Percentiles rank a stretch among this genome's conserved stretches.
phyloP scores from a whole-genome alignment of 2,797 vertebrate genomes.

The Emydoidea blandingii region DNA sequence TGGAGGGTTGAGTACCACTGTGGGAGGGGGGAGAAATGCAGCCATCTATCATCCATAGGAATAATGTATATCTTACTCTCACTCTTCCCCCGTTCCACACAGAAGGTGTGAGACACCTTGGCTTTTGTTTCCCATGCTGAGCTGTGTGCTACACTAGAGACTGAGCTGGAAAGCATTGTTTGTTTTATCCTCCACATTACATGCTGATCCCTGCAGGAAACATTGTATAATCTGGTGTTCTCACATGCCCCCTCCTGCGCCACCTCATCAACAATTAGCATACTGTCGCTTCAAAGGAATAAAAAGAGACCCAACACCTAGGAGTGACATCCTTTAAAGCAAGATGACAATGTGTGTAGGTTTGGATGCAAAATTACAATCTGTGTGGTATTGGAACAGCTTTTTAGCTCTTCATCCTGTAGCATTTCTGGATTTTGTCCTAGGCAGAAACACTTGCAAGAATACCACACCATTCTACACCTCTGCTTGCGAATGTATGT shows the following conservation, averaged over 20 bases:
- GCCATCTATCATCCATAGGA: background rate
- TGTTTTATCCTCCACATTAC: background rate
- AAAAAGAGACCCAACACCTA: background rate
- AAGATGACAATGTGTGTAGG: background rate
- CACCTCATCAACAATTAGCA: slow-evolving; percentile 38
- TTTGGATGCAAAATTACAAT: slow-evolving; percentile 23
- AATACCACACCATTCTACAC: background rate
- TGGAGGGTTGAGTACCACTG: background rate
- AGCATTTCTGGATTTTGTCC: background rate
- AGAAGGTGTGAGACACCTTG: background rate
- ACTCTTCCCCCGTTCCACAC: background rate
- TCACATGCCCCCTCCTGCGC: background rate
- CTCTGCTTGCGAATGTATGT: background rate
- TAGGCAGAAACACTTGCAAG: background rate
- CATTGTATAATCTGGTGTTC: slow-evolving; percentile 27
- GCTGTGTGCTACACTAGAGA: background rate
- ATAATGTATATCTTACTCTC: background rate
- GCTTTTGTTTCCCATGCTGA: background rate
- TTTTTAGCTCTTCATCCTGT: background rate
- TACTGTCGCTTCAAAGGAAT: slow-evolving; percentile 23
- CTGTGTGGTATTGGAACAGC: background rate
- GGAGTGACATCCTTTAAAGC: background rate
- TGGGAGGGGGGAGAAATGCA: background rate
- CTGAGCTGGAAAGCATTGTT: background rate
- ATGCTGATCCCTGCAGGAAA: slow-evolving; percentile 15